A percentile compares a stretch with the other conserved stretches of the same genome.
Conservation (phyloP, 2,113 vertebrate genomes). For the Myrmophylax atrothorax region DNA sequence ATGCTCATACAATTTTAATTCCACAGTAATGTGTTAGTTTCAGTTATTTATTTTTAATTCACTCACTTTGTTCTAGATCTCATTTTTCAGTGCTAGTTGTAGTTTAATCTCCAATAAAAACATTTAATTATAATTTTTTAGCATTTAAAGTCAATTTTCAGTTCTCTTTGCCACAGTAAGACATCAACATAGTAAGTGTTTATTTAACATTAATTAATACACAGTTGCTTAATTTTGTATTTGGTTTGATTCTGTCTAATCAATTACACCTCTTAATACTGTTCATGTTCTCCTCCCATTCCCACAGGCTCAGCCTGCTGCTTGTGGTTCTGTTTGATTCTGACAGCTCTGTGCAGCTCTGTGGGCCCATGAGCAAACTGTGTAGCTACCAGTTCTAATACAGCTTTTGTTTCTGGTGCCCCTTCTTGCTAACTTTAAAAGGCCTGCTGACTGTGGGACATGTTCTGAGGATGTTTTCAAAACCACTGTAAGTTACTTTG, state of each 20-base stretch:
- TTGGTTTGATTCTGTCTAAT: neutral
- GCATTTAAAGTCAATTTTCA: neutral
- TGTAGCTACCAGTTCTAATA: neutral
- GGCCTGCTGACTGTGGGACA: neutral
- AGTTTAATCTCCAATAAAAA: neutral
- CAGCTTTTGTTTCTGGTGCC: neutral
- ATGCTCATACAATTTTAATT: neutral
- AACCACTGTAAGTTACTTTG: rapidly evolving
- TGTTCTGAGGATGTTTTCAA: neutral
- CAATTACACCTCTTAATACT: neutral
- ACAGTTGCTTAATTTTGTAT: neutral
- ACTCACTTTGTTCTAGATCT: neutral
- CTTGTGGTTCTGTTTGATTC: neutral
- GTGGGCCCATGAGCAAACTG: neutral
- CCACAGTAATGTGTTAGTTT: neutral
- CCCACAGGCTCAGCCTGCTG: neutral
- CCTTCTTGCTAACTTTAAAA: neutral
- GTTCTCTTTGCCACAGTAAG: neutral
- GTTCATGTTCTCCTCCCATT: neutral
- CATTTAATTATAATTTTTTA: neutral
- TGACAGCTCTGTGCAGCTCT: neutral
- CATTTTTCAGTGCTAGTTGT: neutral
- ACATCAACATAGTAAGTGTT: neutral
- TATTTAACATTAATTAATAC: neutral
- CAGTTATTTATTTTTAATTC: neutral